Evolutionary conservation across 1,140 invertebrate genomes (phyloP), one percentile per base, ranked within the genome.

Genomic region (Pseudomyrmex sp.): DNA sequence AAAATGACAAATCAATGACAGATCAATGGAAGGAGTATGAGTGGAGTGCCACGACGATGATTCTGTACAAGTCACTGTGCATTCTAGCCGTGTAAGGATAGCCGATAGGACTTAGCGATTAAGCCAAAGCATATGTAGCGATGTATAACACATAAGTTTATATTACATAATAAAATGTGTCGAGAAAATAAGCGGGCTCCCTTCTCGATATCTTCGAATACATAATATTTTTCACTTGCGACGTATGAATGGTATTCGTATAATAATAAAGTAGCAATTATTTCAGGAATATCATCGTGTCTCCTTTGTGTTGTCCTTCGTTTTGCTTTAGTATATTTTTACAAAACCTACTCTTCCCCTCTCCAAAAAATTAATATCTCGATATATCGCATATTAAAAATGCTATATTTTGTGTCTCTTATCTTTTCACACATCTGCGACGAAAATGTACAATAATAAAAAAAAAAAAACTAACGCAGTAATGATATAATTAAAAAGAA

Each of bases 81-180:
- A 93, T 93, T 93, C 74, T 93, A 93, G 92, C 80, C 82, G 74
- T 85, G 59, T 93, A 93, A 93, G 93, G 79, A 87, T 93, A 93
- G 92, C 65, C 73, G 56, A 90, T 93, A 93, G 92, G 87, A 89
- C 56, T 35, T 93, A 93, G 91, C 72, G 72, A 66, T 84, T 93
- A 93, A 93, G 92, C 89, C 73, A 86, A 91, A 90, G 90, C 87
- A 75, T 75, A 92, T 93, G 92, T 93, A 93, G 91, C 90, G 88
- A 91, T 92, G 92, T 93, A 92, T 93, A 93, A 92, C 90, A 93
- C 85, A 93, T 93, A 93, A 93, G 92, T 93, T 93, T 93, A 93
- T 93, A 93, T 93, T 93, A 93, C 92, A 93, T 93, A 93, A 93
- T 93, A 93, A 93, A 93, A 93, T 91, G 89, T 93, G 90, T 91